These are phyloP conservation scores for Pteruthius melanotis DNA, from an alignment of 2,113 vertebrate species.

Conservation along the genomic window DNA sequence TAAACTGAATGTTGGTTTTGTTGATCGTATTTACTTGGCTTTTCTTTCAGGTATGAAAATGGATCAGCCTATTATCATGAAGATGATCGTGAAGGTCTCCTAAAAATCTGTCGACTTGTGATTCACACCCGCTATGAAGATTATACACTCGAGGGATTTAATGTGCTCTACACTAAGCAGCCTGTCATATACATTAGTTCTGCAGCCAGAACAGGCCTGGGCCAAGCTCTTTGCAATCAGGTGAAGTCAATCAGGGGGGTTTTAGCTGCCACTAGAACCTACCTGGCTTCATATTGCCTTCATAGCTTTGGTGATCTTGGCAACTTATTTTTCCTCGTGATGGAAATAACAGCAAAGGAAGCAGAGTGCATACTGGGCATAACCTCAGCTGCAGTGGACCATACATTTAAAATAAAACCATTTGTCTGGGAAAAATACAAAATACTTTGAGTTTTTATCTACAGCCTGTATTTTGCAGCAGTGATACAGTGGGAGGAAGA, in stretches of 20 bases:
- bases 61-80: constrained; percentile 94
- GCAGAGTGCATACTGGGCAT: neutral
- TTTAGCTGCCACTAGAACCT: neutral
- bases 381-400: neutral
- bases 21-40: neutral
- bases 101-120: constrained; percentile 89
- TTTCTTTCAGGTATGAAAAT: constrained; percentile 88
- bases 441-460: neutral
- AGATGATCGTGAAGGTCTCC: constrained; percentile 90
- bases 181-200: constrained; percentile 93
- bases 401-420: neutral
- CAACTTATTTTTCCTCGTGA: neutral
- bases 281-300: neutral
- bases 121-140: constrained; percentile 91
- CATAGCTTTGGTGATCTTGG: neutral
- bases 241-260: constrained; percentile 58
- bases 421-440: neutral
- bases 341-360: neutral
- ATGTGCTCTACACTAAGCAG: constrained; percentile 76
- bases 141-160: constrained; percentile 87
- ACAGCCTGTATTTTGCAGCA: neutral
- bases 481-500: neutral
- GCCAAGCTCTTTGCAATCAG: constrained; percentile 92
- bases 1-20: neutral
- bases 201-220: constrained; percentile 87